Evolutionary conservation across 2,113 vertebrate genomes (phyloP), one percentile per base, ranked within the genome.

Genomic region (Procapra przewalskii): DNA sequence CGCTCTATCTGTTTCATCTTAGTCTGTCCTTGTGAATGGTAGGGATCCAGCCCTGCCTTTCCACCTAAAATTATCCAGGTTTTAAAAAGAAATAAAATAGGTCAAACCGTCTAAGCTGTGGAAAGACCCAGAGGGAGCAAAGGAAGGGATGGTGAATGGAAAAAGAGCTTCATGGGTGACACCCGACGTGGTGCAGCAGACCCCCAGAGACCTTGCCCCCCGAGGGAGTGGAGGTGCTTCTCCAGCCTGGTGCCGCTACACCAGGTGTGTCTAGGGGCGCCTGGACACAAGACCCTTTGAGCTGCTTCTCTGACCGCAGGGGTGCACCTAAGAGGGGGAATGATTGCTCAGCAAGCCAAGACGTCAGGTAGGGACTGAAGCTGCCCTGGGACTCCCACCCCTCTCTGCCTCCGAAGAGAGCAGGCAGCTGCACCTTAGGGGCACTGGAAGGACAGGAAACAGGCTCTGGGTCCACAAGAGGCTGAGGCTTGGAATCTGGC

Each of bases 1-100:
- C 50, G 12, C 25, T 88, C 82, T 54, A 43, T 91, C 55, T 48
- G n/a, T 92, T 95, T 91, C 59, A 12, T 91, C 54, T 95, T 43
- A 12, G 13, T 93, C 7, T 59, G 6, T 88, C 19, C 36, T n/a
- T 31, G 19, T 80, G 93, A 90, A 29, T 33, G 31, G 60, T 31
- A 40, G 79, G 67, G 85, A 60, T 40, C 16, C 15, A 95, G 55
- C 45, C 50, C 54, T 90, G 57, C 31, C 71, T 91, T 85, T 57
- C 79, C 11, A 75, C 50, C 19, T 79, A 36, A 95, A 94, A 92
- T 83, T 40, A 83, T 29, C 57, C 55, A 64, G 2, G 59, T 80
- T 96, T 62, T 54, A 88, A 87, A 88, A 67, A 67, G 33, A 89
- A 29, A 16, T 27, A 27, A 95, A 91, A 54, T 50, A 43, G 19